Evolutionary conservation across 2,113 vertebrate genomes (phyloP), one percentile per base, ranked within the genome.

Genomic region (Protobothrops flavoviridis): DNA sequence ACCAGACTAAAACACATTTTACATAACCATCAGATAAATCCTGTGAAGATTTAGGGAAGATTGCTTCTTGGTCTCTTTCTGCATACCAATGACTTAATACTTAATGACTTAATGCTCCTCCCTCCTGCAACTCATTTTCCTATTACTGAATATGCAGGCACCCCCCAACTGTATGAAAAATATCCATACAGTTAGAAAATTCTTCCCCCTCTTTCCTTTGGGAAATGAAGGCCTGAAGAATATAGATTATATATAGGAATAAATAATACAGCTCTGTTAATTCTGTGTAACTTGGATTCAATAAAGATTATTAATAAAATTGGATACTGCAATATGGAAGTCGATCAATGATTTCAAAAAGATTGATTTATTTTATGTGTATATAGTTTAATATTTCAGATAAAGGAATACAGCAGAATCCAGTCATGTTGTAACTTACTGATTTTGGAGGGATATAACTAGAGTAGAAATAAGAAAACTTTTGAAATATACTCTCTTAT

Each of bases 191-290:
- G 26, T 61, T 26, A 61, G 24, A 61, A 61, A 61, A 61, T 61
- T 26, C 23, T 61, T 59, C 3, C 24, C 8, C 21, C 24, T 9
- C 57, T 61, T 59, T 61, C 57, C 57, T 61, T 61, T 61, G 69
- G 13, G 6, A 81, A 39, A 39, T 20, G n/a, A 81, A 81, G n/a
- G n/a, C n/a, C n/a, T 15, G 13, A 39, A 39, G n/a, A 81, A 23
- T 88, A 26, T 39, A 74, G 24, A 81, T 23, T 23, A n/a, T 2
- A 20, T 11, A 21, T 12, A 48, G 48, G 13, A 15, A 53, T 57
- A 43, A 93, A 21, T 29, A 53, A 50, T 61, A 8, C 26, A 1
- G 13, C 0, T 0, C 23, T 8, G 39, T 55, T 45, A 0, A 0
- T 21, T 13, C 17, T 91, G 48, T 81, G 33, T 39, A 53, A 52